These are phyloP conservation scores for Peromyscus polionotus DNA, from an alignment of 2,113 vertebrate species.

Conservation along the genomic window DNA sequence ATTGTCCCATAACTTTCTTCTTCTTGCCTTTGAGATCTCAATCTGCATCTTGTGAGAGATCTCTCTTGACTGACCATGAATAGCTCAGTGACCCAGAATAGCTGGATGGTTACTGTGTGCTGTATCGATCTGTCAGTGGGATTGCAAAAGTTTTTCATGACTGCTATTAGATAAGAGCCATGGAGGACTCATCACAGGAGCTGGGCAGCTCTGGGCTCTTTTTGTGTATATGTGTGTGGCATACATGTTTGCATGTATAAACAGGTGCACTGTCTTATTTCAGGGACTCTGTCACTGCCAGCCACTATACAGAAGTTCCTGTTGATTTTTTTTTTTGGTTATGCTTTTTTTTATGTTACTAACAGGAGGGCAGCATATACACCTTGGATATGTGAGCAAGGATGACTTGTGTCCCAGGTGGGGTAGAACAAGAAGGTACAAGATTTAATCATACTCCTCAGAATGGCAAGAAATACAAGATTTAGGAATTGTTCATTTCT, in stretches of 20 bases:
- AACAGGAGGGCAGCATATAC: too few species aligned
- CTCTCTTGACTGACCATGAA: too few species aligned
- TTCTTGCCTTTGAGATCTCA: neutral
- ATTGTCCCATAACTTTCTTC: neutral
- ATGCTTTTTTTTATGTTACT: neutral
- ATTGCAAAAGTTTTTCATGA: neutral
- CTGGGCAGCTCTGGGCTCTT: neutral
- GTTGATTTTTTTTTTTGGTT: too few species aligned
- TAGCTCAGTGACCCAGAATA: neutral
- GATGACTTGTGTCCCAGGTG: neutral
- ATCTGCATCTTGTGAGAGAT: neutral
- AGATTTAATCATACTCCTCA: neutral
- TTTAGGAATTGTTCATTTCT: neutral
- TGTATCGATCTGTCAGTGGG: neutral
- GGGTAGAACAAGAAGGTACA: neutral
- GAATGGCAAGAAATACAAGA: neutral
- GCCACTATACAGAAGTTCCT: neutral
- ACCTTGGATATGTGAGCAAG: neutral
- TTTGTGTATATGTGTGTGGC: neutral
- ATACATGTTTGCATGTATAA: neutral
- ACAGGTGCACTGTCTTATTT: neutral
- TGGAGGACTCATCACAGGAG: neutral
- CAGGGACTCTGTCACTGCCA: neutral
- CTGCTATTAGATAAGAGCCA: neutral
- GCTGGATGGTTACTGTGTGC: neutral